A percentile compares a stretch with the other conserved stretches of the same genome.
Conservation (phyloP, 2,888 invertebrate species). For the Drosophila subquinaria region DNA sequence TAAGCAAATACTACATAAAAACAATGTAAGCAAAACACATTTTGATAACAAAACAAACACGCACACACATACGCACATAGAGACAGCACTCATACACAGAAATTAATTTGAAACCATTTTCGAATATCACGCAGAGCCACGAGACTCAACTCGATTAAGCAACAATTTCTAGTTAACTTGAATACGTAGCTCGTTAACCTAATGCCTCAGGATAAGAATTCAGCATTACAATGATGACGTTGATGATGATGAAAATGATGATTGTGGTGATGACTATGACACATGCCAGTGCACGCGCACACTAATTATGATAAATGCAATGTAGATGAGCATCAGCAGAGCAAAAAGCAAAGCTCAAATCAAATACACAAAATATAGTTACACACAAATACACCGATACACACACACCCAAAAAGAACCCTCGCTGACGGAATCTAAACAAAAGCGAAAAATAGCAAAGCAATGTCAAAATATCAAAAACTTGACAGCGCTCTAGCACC, state of each 20-base stretch:
- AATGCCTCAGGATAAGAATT: constrained; percentile 10
- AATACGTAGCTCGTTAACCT: constrained; percentile 1
- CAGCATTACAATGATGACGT: constrained; percentile 11
- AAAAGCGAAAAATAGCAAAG: constrained; percentile 30
- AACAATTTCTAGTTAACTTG: constrained; percentile 4
- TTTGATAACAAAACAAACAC: constrained; percentile 1
- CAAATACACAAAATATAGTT: constrained; percentile 26
- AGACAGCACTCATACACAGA: background rate
- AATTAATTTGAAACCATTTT: constrained; percentile 18
- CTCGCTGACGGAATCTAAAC: background rate
- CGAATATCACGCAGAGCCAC: constrained; percentile 16
- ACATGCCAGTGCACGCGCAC: constrained; percentile 30
- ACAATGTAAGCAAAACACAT: constrained; percentile 23
- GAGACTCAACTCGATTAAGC: constrained; percentile 3
- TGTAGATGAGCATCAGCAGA: constrained; percentile 39
- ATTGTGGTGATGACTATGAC: constrained; percentile 28
- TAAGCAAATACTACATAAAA: constrained; percentile 12
- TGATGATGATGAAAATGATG: constrained; percentile 10
- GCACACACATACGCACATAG: background rate
- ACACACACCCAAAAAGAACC: constrained; percentile 15
- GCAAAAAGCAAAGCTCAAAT: constrained; percentile 14
- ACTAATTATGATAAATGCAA: constrained; percentile 72
- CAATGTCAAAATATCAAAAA: constrained; percentile 80
- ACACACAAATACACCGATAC: constrained; percentile 15
- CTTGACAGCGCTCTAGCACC: constrained; percentile 61